phyloP scores from a whole-genome alignment of 1,140 invertebrate species.

The Ceratina japonica region DNA sequence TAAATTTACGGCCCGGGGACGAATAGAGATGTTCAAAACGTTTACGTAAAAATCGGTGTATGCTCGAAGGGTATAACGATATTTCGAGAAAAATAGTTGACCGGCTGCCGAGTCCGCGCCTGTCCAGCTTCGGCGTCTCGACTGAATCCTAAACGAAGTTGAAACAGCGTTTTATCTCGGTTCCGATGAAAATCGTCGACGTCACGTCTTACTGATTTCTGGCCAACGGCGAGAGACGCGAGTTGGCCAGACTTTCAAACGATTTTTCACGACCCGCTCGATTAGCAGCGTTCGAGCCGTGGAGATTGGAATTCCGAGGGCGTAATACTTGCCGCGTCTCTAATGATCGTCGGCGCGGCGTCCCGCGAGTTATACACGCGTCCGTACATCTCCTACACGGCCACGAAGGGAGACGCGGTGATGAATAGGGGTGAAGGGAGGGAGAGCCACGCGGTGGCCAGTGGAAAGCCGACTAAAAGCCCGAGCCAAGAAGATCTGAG shows the following conservation, averaged over 20 bases:
- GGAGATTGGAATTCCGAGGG: slow-evolving; percentile 30
- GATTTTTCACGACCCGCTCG: slow-evolving; percentile 8
- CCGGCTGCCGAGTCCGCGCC: no score
- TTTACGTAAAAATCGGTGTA: no score
- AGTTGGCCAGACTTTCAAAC: background rate
- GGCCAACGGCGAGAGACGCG: background rate
- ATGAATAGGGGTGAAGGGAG: slow-evolving; percentile 36
- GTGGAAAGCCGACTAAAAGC: slow-evolving; percentile 42
- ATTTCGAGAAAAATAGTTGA: no score
- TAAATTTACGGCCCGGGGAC: no score
- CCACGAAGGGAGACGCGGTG: background rate
- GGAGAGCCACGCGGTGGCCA: slow-evolving; percentile 52
- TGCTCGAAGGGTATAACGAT: no score
- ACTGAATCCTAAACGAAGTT: no score
- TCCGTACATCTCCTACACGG: background rate
- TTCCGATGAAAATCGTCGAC: no score
- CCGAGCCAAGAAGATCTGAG: slow-evolving; percentile 63
- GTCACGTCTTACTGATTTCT: no score
- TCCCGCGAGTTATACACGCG: background rate
- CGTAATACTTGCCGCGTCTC: slow-evolving; percentile 18
- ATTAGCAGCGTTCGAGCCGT: background rate
- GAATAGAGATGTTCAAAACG: no score
- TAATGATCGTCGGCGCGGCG: slow-evolving; percentile 15
- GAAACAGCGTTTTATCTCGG: no score
- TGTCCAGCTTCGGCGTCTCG: no score